phyloP scores from a whole-genome alignment of 1,140 invertebrate genomes.

The Achroia grisella region DNA sequence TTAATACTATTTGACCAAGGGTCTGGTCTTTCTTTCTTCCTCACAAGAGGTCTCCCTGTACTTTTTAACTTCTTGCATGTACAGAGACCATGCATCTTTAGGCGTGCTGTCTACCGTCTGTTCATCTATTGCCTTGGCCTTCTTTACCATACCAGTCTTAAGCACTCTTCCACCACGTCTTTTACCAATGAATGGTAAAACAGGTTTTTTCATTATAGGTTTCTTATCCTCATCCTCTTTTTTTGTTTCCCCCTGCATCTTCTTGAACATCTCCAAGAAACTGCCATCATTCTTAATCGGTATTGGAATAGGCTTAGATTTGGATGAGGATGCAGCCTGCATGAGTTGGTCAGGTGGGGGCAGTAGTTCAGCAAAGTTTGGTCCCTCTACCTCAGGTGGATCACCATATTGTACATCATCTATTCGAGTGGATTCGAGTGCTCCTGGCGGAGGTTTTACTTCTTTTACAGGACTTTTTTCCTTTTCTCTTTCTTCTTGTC shows the following conservation, averaged over 20 bases:
- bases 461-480: slow-evolving; percentile 44
- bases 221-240: slow-evolving; percentile 55
- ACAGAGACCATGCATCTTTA: slow-evolving; percentile 93
- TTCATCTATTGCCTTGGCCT: slow-evolving; percentile 80
- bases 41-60: slow-evolving; percentile 94
- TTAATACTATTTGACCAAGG: slow-evolving; percentile 86
- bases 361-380: slow-evolving; percentile 58
- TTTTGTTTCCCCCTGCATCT: slow-evolving; percentile 82
- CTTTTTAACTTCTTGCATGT: slow-evolving; percentile 94
- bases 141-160: slow-evolving; percentile 92
- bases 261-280: slow-evolving; percentile 92
- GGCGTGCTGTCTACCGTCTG: slow-evolving; percentile 77
- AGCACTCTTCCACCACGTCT: slow-evolving; percentile 88
- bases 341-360: slow-evolving; percentile 34
- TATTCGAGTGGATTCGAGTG: slow-evolving; percentile 37
- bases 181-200: slow-evolving; percentile 84
- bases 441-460: slow-evolving; percentile 51
- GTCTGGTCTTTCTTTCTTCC: slow-evolving; percentile 92
- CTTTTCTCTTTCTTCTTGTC: slow-evolving; percentile 37
- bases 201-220: slow-evolving; percentile 69
- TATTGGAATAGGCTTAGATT: slow-evolving; percentile 35
- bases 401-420: slow-evolving; percentile 60
- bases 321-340: slow-evolving; percentile 37
- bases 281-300: slow-evolving; percentile 85
- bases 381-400: slow-evolving; percentile 61